Percentiles rank a stretch among this genome's conserved stretches.
Conservation (phyloP, 92 coral and sea anemone genomes). For the Pocillopora grandis region DNA sequence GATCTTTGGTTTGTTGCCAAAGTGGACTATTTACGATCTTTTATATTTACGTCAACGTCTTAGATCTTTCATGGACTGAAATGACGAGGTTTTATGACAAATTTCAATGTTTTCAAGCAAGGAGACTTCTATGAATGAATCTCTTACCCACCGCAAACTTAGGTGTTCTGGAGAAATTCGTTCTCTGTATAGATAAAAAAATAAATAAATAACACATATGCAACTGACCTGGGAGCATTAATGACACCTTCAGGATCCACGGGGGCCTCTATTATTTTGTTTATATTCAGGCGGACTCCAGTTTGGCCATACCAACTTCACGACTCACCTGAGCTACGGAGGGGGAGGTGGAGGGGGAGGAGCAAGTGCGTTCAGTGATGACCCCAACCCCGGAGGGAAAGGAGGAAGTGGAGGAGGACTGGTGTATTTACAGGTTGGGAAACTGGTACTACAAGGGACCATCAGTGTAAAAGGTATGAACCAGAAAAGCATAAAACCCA, state of each 20-base stretch:
- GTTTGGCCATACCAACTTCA: slow-evolving; percentile 32
- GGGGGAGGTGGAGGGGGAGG: slow-evolving; percentile 72
- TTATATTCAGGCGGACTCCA: slow-evolving; percentile 44
- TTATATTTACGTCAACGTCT: neutral
- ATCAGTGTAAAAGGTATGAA: slow-evolving; percentile 5
- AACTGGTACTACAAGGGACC: slow-evolving; percentile 43
- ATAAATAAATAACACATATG: too few relatives aligned
- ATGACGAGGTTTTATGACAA: too few relatives aligned
- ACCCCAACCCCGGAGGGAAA: slow-evolving; percentile 35
- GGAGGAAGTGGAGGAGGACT: slow-evolving; percentile 73
- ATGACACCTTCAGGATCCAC: neutral
- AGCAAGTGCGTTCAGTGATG: slow-evolving; percentile 44
- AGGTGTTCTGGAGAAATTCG: too few relatives aligned
- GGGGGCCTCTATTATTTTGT: neutral
- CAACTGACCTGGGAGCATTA: too few relatives aligned
- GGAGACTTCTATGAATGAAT: too few relatives aligned
- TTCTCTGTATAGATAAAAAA: too few relatives aligned
- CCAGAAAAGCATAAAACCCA: too few relatives aligned
- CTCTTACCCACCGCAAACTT: too few relatives aligned
- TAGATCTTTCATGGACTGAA: neutral
- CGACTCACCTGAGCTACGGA: slow-evolving; percentile 42
- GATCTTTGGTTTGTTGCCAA: too few relatives aligned
- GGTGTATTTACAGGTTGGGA: slow-evolving; percentile 45
- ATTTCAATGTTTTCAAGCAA: too few relatives aligned
- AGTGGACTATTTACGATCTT: neutral